Base-by-base conservation (phyloP, 2,113 vertebrate genomes). In the Pangasianodon hypophthalmus region DNA sequence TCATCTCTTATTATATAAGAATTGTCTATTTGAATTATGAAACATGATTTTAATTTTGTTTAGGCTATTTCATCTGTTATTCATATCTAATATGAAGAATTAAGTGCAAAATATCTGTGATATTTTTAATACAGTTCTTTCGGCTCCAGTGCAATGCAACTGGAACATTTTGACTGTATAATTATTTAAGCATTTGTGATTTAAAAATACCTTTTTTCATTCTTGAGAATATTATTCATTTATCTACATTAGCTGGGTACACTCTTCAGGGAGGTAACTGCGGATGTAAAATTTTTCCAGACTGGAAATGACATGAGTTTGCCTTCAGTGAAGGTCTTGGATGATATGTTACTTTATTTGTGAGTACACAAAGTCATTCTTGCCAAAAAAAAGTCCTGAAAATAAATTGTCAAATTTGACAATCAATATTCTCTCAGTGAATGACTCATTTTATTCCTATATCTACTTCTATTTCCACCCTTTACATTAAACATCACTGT, bases 331-430 rank as follows among this genome's bases (percentile, higher is more conserved):
- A 84, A 84, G 82, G 54, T 84, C 32, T 84, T 58, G 37, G 37
- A 56, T 84, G 32, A 84, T 44, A 13, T 83, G 52, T 58, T 58
- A 8, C 21, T 44, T 7, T 62, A 62, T 84, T 60, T 62, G 82
- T 60, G 9, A 84, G 18, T 29, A n/a, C 79, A 81, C 29, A 81
- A 60, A 84, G 19, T 44, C 37, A 84, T 44, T 60, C 8, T 37
- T 84, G 21, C 19, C 16, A 5, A 82, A 37, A 56, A 81, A 81
- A 81, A 1, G 1, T 54, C 6, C 29, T 37, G 54, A 58, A 54
- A 84, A 62, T 84, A 84, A 60, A 84, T 14, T 84, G 82, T 84
- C 82, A 84, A 1, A 84, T 44, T 84, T 62, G 56, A 84, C 56
- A 84, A 84, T 84, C 82, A 84, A 62, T 29, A 62, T 60, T 13